These are phyloP conservation scores for Phataginus tricuspis DNA, from an alignment of 2,797 vertebrate genomes.

Conservation along the genomic window DNA sequence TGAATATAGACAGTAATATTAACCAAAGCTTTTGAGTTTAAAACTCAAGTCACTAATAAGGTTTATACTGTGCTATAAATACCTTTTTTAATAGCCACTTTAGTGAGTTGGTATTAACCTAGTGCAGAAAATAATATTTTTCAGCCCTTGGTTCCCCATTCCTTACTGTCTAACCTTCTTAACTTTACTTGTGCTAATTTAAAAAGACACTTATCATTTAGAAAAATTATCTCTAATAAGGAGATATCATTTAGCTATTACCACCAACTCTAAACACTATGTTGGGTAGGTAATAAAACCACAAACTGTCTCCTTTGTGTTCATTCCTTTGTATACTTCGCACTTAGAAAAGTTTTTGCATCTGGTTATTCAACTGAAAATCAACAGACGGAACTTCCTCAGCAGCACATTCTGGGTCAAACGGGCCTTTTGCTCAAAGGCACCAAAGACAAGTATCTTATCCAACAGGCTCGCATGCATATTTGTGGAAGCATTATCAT, in stretches of 20 bases:
- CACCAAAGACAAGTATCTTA: background rate
- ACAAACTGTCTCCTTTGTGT: background rate
- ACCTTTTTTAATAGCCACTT: constrained; percentile 70
- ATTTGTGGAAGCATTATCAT: background rate
- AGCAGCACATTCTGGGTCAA: background rate
- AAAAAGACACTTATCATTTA: background rate
- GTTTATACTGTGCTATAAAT: constrained; percentile 82
- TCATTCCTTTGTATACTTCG: background rate
- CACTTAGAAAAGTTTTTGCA: background rate
- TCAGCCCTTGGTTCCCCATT: constrained; percentile 55
- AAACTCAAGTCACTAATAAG: constrained; percentile 80
- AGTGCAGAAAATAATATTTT: constrained; percentile 66
- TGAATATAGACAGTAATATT: constrained; percentile 82
- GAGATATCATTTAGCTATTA: background rate
- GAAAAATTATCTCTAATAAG: too few species aligned
- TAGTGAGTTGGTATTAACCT: constrained; percentile 72
- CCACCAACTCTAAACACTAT: background rate
- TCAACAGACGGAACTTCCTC: background rate
- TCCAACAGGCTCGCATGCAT: background rate
- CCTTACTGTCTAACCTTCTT: constrained; percentile 6
- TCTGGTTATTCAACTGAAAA: background rate
- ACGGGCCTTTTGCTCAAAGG: constrained; percentile 17
- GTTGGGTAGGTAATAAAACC: background rate
- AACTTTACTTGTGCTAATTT: constrained; percentile 65
- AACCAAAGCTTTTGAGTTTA: constrained; percentile 83